Base-by-base conservation (phyloP, 2,113 vertebrate genomes). In the Microcebus tavaratra region DNA sequence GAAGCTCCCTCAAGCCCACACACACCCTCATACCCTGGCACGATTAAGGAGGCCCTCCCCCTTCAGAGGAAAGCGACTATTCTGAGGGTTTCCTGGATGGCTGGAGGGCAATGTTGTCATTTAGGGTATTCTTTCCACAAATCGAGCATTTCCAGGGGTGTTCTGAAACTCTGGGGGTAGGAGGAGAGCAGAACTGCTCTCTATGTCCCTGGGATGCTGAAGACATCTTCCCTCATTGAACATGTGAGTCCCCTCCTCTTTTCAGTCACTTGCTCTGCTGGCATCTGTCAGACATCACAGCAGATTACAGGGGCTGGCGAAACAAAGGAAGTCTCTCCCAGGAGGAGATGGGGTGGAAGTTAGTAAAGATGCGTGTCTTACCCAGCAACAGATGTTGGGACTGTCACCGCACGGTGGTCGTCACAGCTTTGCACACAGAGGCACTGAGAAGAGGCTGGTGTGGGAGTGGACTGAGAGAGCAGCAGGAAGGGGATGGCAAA, bases 31-130 rank as follows among this genome's bases (percentile, higher is more conserved):
- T 20, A 65, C 0, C 4, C 63, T 34, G 50, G 23, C 2, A 5
- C 39, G 31, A 21, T 4, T 45, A 70, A 73, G 31, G 27, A 55
- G 25, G 8, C 48, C 2, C 8, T 14, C n/a, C 25, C 21, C 23
- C 63, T 57, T 73, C 36, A 57, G 73, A 83, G 57, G 57, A 81
- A 92, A 94, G 73, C 39, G 73, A 67, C 48, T 53, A 1, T 55
- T 34, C 25, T 45, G 21, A 90, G 48, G 79, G n/a, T 42, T 4
- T 73, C 79, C 31, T n/a, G 68, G 70, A 36, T 39, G 55, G 50
- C 13, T 50, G 29, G 14, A 20, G 67, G 42, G 5, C 6, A 25
- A 13, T 8, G 2, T 7, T 21, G 34, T 88, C 63, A 81, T 34
- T 20, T n/a, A 39, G 63, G 55, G 9, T 9, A 29, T 70, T 90